These are phyloP conservation scores for Heliconius aoede DNA, from an alignment of 2,888 invertebrate species.

Conservation along the genomic window DNA sequence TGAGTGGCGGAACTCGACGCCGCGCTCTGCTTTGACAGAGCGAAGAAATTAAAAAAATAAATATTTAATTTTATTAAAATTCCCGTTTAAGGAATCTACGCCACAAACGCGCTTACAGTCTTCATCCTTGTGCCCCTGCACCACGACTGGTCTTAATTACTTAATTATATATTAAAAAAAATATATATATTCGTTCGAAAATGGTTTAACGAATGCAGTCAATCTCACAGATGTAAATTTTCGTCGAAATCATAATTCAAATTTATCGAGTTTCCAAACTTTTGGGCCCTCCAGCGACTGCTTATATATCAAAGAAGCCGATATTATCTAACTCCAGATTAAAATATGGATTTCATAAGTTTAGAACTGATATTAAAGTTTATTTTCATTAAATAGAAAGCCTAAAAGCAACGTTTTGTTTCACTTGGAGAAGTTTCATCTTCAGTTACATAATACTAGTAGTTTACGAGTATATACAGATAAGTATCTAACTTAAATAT, in stretches of 20 bases:
- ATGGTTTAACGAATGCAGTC: slow-evolving; percentile 74
- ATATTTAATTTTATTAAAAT: too few species aligned
- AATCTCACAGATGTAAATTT: slow-evolving; percentile 76
- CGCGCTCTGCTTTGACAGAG: too few species aligned
- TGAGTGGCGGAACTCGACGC: too few species aligned
- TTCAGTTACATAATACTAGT: not conserved
- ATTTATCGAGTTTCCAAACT: slow-evolving; percentile 75
- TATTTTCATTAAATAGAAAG: slow-evolving; percentile 43
- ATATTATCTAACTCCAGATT: slow-evolving; percentile 52
- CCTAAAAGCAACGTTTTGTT: slow-evolving; percentile 17
- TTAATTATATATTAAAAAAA: too few species aligned
- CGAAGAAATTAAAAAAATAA: too few species aligned
- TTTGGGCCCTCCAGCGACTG: slow-evolving; percentile 58
- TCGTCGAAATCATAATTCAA: slow-evolving; percentile 73
- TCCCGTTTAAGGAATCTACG: too few species aligned
- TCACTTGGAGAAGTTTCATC: slow-evolving; percentile 6
- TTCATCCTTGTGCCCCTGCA: too few species aligned
- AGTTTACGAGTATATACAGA: not conserved
- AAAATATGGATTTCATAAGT: slow-evolving; percentile 47
- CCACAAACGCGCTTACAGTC: too few species aligned
- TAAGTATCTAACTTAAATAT: not conserved
- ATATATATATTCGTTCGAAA: slow-evolving; percentile 65
- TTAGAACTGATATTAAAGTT: slow-evolving; percentile 37
- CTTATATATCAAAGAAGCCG: slow-evolving; percentile 50
- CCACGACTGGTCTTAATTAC: too few species aligned